These are phyloP conservation scores for Xylocopa sonorina DNA, from an alignment of 1,140 invertebrate genomes.

Conservation along the genomic window DNA sequence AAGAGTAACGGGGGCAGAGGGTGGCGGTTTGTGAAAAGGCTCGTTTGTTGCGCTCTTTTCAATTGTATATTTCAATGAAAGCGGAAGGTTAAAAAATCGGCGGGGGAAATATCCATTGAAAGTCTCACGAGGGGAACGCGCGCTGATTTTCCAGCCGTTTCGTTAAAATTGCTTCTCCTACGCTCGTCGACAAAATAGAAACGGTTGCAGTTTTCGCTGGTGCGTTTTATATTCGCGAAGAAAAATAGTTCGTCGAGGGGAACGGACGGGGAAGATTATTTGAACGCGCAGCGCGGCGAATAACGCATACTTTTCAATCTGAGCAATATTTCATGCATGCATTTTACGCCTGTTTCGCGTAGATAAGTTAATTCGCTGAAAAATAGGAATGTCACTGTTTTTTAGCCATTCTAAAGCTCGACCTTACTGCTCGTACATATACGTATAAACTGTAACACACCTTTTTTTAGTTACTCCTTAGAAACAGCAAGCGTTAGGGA, in stretches of 20 bases:
- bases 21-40: constrained; percentile 9
- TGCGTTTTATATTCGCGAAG: not conserved
- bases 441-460: too few species aligned
- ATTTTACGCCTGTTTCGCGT: too few species aligned
- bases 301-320: not conserved
- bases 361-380: not conserved
- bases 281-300: not conserved
- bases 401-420: not conserved
- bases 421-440: too few species aligned
- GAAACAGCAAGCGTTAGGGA: constrained; percentile 1
- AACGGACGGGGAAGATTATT: not conserved
- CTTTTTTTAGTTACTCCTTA: not conserved
- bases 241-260: not conserved
- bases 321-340: not conserved
- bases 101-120: not conserved
- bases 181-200: not conserved
- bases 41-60: constrained; percentile 27
- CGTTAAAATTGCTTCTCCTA: constrained; percentile 23
- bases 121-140: not conserved
- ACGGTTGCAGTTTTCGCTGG: not conserved
- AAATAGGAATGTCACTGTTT: not conserved
- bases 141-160: not conserved
- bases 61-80: constrained; percentile 30
- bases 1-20: not conserved
- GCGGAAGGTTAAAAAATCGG: not conserved